Evolutionary conservation across 2,797 vertebrate genomes (phyloP).

Genomic region (Xiphorhynchus erythropygius): DNA sequence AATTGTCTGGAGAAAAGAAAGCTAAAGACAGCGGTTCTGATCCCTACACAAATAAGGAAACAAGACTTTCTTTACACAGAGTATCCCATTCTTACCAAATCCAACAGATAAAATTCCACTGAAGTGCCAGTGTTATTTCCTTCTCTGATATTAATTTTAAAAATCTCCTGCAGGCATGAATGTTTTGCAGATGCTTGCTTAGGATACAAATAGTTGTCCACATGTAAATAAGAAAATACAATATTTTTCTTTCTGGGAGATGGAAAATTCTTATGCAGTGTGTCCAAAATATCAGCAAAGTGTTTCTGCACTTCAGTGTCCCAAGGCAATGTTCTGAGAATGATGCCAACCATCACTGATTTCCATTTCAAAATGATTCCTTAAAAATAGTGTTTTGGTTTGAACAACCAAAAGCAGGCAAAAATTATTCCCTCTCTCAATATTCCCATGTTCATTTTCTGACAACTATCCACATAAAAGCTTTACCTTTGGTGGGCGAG

Average conservation of each 20-base stretch:
- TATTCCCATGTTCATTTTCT: not conserved
- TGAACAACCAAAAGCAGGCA: not conserved
- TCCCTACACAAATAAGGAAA: not conserved
- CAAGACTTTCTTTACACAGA: not conserved
- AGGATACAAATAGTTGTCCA: not conserved
- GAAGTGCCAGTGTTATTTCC: not conserved
- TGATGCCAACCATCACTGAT: not conserved
- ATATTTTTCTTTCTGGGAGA: not conserved
- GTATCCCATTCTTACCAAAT: not conserved
- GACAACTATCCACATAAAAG: not conserved
- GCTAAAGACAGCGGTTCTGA: not conserved
- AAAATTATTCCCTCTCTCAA: not conserved
- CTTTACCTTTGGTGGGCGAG: not conserved
- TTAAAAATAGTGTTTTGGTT: not conserved
- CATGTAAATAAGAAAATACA: not conserved
- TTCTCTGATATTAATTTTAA: not conserved
- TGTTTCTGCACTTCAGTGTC: not conserved
- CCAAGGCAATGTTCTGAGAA: not conserved
- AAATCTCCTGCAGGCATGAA: not conserved
- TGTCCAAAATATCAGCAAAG: slow-evolving; percentile 9
- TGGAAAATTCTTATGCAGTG: not conserved
- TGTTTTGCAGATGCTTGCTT: not conserved
- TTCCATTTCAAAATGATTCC: not conserved
- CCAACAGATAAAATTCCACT: not conserved
- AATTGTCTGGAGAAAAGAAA: not conserved